Conservation (phyloP, 2,888 invertebrate species). For the Apotomis capreana region DNA sequence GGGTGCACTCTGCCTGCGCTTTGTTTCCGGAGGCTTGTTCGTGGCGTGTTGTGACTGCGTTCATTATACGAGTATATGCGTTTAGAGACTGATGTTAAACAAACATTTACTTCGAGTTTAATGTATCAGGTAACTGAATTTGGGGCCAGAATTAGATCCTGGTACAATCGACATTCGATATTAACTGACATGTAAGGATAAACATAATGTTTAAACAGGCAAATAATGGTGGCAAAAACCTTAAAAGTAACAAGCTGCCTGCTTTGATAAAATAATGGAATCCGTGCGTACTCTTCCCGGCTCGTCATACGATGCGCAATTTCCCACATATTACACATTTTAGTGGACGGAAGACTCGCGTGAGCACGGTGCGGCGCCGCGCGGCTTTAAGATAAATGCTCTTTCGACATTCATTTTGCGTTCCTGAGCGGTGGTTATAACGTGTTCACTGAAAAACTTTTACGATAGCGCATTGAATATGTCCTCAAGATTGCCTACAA, state of each 20-base stretch:
- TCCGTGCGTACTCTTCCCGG: no score
- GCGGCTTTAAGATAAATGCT: no score
- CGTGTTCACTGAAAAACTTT: no score
- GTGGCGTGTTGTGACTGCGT: conserved; percentile 27
- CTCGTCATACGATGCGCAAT: not conserved
- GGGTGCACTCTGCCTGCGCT: conserved; percentile 15
- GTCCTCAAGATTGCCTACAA: no score
- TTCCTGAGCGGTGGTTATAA: no score
- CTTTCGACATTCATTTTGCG: no score
- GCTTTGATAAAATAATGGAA: not conserved
- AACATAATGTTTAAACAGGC: not conserved
- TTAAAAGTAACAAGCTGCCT: no score
- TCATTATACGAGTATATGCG: conserved; percentile 9
- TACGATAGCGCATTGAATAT: no score
- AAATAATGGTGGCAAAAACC: no score
- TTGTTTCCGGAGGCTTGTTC: conserved; percentile 11
- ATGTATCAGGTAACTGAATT: not conserved
- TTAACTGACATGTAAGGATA: not conserved
- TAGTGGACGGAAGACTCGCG: not conserved
- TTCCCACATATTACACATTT: not conserved
- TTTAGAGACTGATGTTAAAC: conserved; percentile 12
- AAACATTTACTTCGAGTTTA: not conserved
- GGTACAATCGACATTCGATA: not conserved
- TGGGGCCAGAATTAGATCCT: not conserved
- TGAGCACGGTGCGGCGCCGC: not conserved